A percentile compares a stretch with the other conserved stretches of the same genome.
These are phyloP conservation scores for Oreotrochilus melanogaster DNA, from an alignment of 2,113 vertebrate genomes.

Conservation along the genomic window DNA sequence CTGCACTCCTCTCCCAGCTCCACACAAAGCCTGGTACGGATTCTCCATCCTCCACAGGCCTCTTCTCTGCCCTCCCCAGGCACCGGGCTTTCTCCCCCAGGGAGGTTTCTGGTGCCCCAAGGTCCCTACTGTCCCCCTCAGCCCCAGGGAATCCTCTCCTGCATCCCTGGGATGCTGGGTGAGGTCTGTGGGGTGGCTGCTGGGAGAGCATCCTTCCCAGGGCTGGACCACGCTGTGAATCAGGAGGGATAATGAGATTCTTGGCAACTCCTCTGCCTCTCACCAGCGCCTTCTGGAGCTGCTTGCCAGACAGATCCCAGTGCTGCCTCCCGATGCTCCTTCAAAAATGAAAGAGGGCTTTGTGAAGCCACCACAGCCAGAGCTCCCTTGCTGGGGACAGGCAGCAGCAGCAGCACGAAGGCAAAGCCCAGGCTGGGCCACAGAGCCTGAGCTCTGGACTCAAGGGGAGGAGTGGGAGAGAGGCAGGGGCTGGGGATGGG, in stretches of 20 bases:
- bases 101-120: rapidly evolving
- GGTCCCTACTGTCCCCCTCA: neutral
- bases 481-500: neutral
- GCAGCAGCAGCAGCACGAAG: neutral
- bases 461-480: neutral
- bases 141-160: neutral
- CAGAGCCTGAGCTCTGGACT: rapidly evolving
- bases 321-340: neutral
- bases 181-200: neutral
- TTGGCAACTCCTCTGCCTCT: conserved; percentile 20
- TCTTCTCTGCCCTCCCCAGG: neutral
- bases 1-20: neutral
- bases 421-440: neutral
- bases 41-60: neutral
- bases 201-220: neutral
- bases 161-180: neutral
- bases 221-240: neutral
- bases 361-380: conserved; percentile 5
- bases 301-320: conserved; percentile 24
- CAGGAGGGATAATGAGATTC: conserved; percentile 25
- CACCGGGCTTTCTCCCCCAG: rapidly evolving
- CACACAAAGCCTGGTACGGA: neutral
- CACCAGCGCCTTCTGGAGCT: conserved; percentile 19
- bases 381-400: neutral
- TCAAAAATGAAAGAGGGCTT: conserved; percentile 38